Base-by-base conservation (phyloP, 1,140 invertebrate species). In the Zaprionus lachaisei region DNA sequence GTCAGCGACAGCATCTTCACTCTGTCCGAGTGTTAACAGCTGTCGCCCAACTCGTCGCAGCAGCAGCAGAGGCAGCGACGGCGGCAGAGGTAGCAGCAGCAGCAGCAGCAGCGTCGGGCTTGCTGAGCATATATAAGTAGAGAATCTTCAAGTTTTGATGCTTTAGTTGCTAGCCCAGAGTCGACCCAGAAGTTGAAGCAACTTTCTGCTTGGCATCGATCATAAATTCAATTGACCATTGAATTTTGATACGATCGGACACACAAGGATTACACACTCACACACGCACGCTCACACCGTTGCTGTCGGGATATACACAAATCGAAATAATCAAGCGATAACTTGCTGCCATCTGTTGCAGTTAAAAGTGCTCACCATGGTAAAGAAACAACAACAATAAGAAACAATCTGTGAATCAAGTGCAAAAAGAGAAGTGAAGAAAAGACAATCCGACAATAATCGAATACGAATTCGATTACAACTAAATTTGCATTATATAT, bases 91-190 rank as follows among this genome's bases (percentile, higher is more conserved):
- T 6, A 65, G 65, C 69, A 64, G 70, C 31, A 56, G 65, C 69
- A 64, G 70, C 31, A 56, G 77, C 77, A 65, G 73, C 77, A 78
- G 75, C 76, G 54, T 47, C n/a, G n/a, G 17, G 41, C 41, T 9
- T 61, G 44, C 75, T 79, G 79, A 92, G 91, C 90, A 91, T 92
- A 92, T 92, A 92, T 92, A 76, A 76, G 73, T 76, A 92, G 91
- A 92, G 92, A 92, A 92, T 92, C 91, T 91, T 81, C 81, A 91
- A 80, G 91, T 91, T 92, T 92, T 87, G 89, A 85, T 91, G 78
- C 89, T 92, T 92, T 92, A 92, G 91, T 92, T 92, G 91, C 91
- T 92, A 92, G 86, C 91, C 91, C 91, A 92, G 89, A 85, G 80
- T 92, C 91, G 83, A 92, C 85, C 83, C 89, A 92, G 85, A 91